phyloP scores from a whole-genome alignment of 2,797 vertebrate species.

The Dromococcyx pavoninus region DNA sequence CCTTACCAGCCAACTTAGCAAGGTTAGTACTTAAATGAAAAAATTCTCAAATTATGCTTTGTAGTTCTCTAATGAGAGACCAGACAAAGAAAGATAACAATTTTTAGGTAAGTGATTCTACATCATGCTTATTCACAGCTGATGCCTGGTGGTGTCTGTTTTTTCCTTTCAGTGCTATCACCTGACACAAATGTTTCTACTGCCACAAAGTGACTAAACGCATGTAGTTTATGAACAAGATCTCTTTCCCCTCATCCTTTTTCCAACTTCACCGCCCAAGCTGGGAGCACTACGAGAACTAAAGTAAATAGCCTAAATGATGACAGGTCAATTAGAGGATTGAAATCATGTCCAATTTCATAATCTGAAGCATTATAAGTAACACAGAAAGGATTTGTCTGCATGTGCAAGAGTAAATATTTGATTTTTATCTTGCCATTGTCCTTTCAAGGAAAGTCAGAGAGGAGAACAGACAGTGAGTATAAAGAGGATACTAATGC shows the following conservation, averaged over 20 bases:
- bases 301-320: conserved; percentile 34
- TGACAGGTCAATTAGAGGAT: conserved; percentile 31
- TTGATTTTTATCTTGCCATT: conserved; percentile 64
- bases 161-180: neutral
- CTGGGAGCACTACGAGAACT: neutral
- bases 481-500: neutral
- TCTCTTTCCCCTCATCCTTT: neutral
- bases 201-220: neutral
- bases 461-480: neutral
- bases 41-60: neutral
- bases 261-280: neutral
- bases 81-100: neutral
- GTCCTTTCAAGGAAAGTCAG: conserved; percentile 60
- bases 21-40: neutral
- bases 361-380: conserved; percentile 31
- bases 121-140: neutral
- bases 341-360: conserved; percentile 15
- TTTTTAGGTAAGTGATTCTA: neutral
- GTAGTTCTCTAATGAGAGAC: neutral
- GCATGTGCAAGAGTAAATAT: conserved; percentile 35
- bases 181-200: neutral
- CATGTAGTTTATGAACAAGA: neutral
- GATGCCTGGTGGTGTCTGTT: neutral
- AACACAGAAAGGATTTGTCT: conserved; percentile 51
- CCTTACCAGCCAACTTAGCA: neutral